Evolutionary conservation across 2,888 invertebrate species (phyloP).

Genomic region (Cabera pusaria): DNA sequence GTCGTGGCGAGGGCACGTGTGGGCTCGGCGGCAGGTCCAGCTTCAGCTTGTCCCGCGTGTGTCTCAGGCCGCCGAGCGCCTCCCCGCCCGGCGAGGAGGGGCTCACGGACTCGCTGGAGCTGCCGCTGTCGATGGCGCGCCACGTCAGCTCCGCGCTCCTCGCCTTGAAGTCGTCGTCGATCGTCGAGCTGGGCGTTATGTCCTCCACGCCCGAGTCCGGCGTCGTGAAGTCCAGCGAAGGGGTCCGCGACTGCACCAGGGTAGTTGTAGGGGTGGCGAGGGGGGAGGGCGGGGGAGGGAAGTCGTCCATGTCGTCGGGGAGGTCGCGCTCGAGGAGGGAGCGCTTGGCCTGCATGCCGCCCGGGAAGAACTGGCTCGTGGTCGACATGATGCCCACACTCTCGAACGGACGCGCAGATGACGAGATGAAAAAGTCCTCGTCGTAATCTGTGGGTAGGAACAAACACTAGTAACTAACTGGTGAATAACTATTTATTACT

Average conservation of each 20-base stretch:
- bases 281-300: slow-evolving; percentile 49
- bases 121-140: slow-evolving; percentile 62
- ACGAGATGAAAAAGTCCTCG: slow-evolving; percentile 89
- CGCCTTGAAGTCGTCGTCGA: slow-evolving; percentile 62
- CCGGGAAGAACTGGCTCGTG: slow-evolving; percentile 88
- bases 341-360: slow-evolving; percentile 74
- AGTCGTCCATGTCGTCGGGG: slow-evolving; percentile 48
- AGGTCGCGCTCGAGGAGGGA: slow-evolving; percentile 49
- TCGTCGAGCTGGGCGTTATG: slow-evolving; percentile 77
- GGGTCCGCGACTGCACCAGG: slow-evolving; percentile 46
- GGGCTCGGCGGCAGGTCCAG: slow-evolving; percentile 87
- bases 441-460: slow-evolving; percentile 79
- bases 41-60: slow-evolving; percentile 88
- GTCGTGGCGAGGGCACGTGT: slow-evolving; percentile 65
- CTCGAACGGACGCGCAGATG: slow-evolving; percentile 89
- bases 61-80: slow-evolving; percentile 87
- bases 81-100: slow-evolving; percentile 67
- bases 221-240: slow-evolving; percentile 78
- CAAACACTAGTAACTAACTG: too few species aligned
- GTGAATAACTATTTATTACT: too few species aligned
- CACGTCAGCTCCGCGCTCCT: slow-evolving; percentile 53
- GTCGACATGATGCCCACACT: slow-evolving; percentile 78
- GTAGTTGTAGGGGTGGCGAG: slow-evolving; percentile 46
- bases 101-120: slow-evolving; percentile 72
- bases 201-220: slow-evolving; percentile 86